phyloP scores from a whole-genome alignment of 1,140 invertebrate genomes.

The Pomacea maculata region DNA sequence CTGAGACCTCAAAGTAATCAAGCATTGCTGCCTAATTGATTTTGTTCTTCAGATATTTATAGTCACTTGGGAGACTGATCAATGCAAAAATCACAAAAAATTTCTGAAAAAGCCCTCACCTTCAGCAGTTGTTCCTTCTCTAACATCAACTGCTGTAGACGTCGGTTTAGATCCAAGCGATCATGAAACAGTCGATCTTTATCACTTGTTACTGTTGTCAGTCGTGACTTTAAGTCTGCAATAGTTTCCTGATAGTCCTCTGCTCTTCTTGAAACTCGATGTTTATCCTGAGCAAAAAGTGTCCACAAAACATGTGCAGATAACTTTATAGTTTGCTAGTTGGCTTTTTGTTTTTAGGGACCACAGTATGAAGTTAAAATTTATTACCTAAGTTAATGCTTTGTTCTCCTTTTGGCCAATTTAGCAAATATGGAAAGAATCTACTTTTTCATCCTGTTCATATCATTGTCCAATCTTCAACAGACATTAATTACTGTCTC shows the following conservation, averaged over 20 bases:
- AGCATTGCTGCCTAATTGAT: no score
- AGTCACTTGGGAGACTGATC: no score
- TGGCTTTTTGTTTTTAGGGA: neutral
- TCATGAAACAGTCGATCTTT: constrained; percentile 54
- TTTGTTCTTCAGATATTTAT: no score
- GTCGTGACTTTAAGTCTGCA: constrained; percentile 44
- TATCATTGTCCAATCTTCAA: no score
- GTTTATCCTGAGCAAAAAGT: constrained; percentile 45
- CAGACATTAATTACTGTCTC: no score
- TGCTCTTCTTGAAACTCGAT: constrained; percentile 38
- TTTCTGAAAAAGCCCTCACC: constrained; percentile 23
- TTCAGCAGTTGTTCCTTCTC: constrained; percentile 56
- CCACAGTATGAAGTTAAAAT: no score
- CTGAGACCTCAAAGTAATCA: no score
- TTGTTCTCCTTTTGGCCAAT: no score
- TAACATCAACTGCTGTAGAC: constrained; percentile 51
- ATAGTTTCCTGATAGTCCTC: constrained; percentile 50
- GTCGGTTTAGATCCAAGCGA: constrained; percentile 50
- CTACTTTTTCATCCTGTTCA: no score
- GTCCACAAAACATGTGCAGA: neutral
- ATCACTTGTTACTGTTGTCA: constrained; percentile 42
- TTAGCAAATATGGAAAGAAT: no score
- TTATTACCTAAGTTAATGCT: no score
- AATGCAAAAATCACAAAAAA: no score
- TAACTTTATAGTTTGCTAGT: neutral